Base-by-base conservation (phyloP, 2,888 invertebrate species). In the Zaprionus obscuricornis region DNA sequence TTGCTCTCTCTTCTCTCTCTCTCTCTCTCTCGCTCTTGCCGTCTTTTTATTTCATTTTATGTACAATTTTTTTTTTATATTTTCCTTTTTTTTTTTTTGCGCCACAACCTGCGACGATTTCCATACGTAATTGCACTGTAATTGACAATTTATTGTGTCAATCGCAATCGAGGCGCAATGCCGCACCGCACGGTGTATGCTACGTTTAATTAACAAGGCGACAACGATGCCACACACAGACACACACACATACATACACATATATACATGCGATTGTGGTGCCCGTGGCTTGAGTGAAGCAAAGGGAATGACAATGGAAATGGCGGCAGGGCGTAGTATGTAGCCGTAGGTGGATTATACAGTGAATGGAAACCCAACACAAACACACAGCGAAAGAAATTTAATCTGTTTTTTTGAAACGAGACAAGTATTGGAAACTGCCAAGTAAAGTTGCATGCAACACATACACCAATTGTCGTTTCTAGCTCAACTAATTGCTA, bases 61-160 rank as follows among this genome's bases (percentile, higher is more conserved):
- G 16, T 39, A 33, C 33, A 33, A 24, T 60, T 50, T 33, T 24
- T 56, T 27, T 33, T 60, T 26, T 59, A 42, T 40, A 36, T 51
- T 22, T 36, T 13, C 27, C n/a, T 5, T 11, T 47, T 33, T 22
- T 49, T 59, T 52, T 57, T 43, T 49, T 39, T 66, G 50, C 46
- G 46, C 26, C 39, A 49, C 43, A 68, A 69, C 49, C 57, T 67
- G 49, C 59, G 59, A 56, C 83, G 72, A 86, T 86, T 86, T 79
- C 85, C 85, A 77, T 83, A 78, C 85, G 83, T 84, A 85, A 84
- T 84, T 84, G 84, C 86, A 75, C 74, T 74, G 83, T 86, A 84
- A 84, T 84, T 86, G 84, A 84, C 84, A 86, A 84, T 84, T 86
- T 85, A 86, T 86, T 83, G 84, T 85, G 86, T 85, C 84, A 84